Evolutionary conservation across 2,113 vertebrate species (phyloP), one percentile per base, ranked within the genome.

Genomic region (Illadopsis cleaveri): DNA sequence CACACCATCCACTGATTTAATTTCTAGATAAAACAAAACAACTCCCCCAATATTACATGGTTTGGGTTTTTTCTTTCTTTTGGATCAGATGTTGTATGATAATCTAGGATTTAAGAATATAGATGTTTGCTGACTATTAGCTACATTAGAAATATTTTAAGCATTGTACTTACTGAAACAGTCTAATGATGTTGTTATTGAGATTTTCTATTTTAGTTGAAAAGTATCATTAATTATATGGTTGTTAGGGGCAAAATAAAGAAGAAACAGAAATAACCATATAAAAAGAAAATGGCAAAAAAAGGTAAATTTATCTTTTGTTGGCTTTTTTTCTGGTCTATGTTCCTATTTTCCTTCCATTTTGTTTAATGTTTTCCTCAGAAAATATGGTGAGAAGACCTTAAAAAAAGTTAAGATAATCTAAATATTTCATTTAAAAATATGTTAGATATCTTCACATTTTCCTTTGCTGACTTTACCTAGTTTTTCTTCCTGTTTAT

Each of bases 21-120:
- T 50, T 83, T 42, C 42, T 16, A 65, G 47, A 40, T 44, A 53
- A 72, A 85, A 37, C 4, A 44, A 70, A 89, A 21, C 5, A 50
- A 53, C 24, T 3, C 4, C 9, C 3, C 3, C 51, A 53, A 47
- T 30, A 4, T 31, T 48, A 50, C 2, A 1, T 6, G 5, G 15
- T 48, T 35, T 27, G 12, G 2, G 1, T 4, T n/a, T 30, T 48
- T 57, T n/a, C 15, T 31, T 33, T 13, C 8, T 44, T 82, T 70
- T 65, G 11, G 18, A 65, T 38, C 11, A 56, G n/a, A 30, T 38
- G 1, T 31, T 60, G 30, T 27, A 30, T 9, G 72, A 30, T 69
- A 64, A 69, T 30, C 16, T 56, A 42, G 21, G 6, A 24, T 65
- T 84, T 42, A 62, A 78, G 40, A 44, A 33, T 69, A 30, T 30